Percentiles rank a stretch among this genome's conserved stretches.
These are phyloP conservation scores for Sarcophilus harrisii DNA, from an alignment of 2,797 vertebrate genomes.

Conservation along the genomic window DNA sequence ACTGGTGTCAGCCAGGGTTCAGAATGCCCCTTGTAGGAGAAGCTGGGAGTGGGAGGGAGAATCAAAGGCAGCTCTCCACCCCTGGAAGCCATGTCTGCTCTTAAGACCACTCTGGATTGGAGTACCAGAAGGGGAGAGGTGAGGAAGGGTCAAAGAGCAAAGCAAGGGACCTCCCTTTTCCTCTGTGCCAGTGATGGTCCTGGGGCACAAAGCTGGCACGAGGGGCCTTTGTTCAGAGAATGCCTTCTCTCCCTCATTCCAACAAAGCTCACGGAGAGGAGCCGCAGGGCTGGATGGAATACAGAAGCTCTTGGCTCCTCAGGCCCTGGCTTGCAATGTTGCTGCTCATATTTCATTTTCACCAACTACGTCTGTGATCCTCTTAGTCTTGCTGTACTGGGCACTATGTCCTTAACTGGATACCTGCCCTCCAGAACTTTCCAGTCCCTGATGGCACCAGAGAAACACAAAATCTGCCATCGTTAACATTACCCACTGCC, in stretches of 20 bases:
- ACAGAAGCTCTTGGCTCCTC: not conserved
- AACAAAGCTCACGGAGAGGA: not conserved
- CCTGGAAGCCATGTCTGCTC: not conserved
- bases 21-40: not conserved
- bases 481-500: not conserved
- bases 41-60: not conserved
- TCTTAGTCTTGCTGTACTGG: not conserved
- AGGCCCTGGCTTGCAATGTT: not conserved
- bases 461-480: not conserved
- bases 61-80: not conserved
- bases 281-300: not conserved
- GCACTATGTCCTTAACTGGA: too few relatives aligned
- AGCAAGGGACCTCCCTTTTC: rapidly evolving
- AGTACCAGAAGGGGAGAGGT: not conserved
- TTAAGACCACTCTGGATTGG: not conserved
- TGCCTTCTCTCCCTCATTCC: not conserved
- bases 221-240: not conserved
- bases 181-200: not conserved
- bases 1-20: not conserved
- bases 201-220: not conserved
- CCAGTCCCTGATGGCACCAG: not conserved
- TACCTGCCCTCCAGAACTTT: not conserved
- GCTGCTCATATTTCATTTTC: not conserved
- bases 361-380: not conserved
- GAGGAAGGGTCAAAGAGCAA: not conserved